Conservation (phyloP, 2,888 invertebrate species). For the Euclidia mi region DNA sequence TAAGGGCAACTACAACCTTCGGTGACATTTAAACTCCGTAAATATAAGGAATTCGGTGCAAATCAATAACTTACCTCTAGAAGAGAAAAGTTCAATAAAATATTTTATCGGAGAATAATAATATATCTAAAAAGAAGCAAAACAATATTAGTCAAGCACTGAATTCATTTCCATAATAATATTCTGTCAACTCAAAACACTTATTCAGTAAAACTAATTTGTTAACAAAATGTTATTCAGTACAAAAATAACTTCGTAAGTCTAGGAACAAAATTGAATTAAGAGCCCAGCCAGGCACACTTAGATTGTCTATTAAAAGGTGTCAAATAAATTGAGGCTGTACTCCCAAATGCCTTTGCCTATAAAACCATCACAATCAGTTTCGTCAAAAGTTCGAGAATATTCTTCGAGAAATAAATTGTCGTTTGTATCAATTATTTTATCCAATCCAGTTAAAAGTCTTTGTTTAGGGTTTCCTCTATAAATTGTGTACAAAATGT, state of each 20-base stretch:
- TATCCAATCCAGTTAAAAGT: background rate
- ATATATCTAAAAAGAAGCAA: too few relatives aligned
- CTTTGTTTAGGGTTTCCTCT: background rate
- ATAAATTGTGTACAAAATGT: background rate
- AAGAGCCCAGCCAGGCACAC: constrained; percentile 1
- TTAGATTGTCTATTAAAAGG: constrained; percentile 29
- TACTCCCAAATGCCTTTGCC: constrained; percentile 2
- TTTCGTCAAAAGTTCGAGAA: constrained; percentile 1
- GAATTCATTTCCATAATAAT: too few relatives aligned
- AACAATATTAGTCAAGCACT: too few relatives aligned
- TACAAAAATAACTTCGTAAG: background rate
- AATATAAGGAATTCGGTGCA: too few relatives aligned
- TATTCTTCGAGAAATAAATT: background rate
- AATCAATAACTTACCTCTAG: too few relatives aligned
- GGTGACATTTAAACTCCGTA: too few relatives aligned
- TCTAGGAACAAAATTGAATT: constrained; percentile 19
- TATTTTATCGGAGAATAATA: too few relatives aligned
- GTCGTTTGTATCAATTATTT: background rate
- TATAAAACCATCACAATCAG: background rate
- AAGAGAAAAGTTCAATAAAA: too few relatives aligned
- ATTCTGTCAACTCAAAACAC: background rate
- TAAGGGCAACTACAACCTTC: too few relatives aligned
- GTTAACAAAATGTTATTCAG: background rate
- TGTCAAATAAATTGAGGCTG: constrained; percentile 11
- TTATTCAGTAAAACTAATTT: background rate